Base-by-base conservation (phyloP, 2,797 vertebrate genomes). In the Pseudopleuronectes americanus region DNA sequence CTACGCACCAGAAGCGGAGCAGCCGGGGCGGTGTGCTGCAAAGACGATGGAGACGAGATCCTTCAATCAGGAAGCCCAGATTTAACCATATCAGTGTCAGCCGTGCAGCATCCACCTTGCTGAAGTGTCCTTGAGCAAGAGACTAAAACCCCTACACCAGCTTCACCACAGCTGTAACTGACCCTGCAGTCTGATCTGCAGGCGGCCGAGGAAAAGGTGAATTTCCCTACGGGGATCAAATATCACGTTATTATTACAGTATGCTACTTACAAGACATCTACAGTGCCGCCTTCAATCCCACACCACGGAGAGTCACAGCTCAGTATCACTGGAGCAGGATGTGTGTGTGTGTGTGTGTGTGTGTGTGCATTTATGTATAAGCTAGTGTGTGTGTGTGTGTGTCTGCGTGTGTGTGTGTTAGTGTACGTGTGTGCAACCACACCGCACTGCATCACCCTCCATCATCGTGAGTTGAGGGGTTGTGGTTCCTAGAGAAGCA, bases 401-500 rank as follows among this genome's bases (percentile, higher is more conserved):
- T 53, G 83, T 81, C 78, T 81, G 73, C 77, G 52, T 62, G 63
- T 43, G 71, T 64, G 73, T 58, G 48, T 43, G 48, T 38, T 47
- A 55, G 28, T 68, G n/a, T 57, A 65, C 62, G 76, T 81, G 80
- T 87, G 81, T 80, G 84, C 52, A 79, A 74, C 82, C 68, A 79
- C 57, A 66, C 62, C 12, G 59, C 71, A 62, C 68, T 41, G 10
- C 83, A 91, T 89, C 86, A 81, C 63, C 84, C 89, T 90, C 87
- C 84, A 87, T 86, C 87, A 90, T 84, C 76, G 72, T 76, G 82
- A 87, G 87, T 81, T 79, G 86, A 90, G 88, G 86, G 89, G 81
- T 84, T 90, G 88, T 87, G 90, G 89, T 92, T 91, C 87, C 86
- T 84, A 81, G 86, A 92, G 90, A 90, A 90, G 89, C 90, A 92